Evolutionary conservation across 2,113 vertebrate genomes (phyloP).

Genomic region (Corydoras sp.): DNA sequence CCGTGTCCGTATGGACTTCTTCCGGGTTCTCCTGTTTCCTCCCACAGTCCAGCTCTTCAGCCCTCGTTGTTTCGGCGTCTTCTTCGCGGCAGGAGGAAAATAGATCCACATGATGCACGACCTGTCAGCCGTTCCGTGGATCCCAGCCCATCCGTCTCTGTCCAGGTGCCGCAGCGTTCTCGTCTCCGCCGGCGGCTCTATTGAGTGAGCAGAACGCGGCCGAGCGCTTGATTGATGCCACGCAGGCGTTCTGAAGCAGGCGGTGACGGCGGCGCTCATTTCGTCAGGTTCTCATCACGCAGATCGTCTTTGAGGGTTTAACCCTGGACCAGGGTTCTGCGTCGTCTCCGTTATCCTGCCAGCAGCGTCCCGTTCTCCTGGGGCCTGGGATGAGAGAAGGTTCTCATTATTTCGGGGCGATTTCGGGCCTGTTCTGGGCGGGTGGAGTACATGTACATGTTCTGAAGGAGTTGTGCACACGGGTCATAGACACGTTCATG

Average conservation of each 20-base stretch:
- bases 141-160: constrained; percentile 43
- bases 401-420: constrained; percentile 32
- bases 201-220: constrained; percentile 37
- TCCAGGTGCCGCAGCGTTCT: constrained; percentile 31
- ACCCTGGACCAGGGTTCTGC: constrained; percentile 14
- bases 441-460: no score
- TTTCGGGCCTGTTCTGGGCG: no score
- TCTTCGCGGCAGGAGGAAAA: constrained; percentile 19
- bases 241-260: constrained; percentile 30
- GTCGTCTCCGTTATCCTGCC: constrained; percentile 38
- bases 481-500: no score
- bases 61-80: constrained; percentile 27
- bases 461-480: no score
- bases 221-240: constrained; percentile 37
- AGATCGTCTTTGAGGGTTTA: constrained; percentile 25
- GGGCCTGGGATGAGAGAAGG: background rate
- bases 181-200: constrained; percentile 37
- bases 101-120: constrained; percentile 38
- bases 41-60: constrained; percentile 14
- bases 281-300: constrained; percentile 17
- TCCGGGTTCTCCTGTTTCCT: background rate
- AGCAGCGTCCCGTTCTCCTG: constrained; percentile 11
- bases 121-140: constrained; percentile 33
- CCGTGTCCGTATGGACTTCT: no score
- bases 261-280: constrained; percentile 22